These are phyloP conservation scores for Drosophila prolongata DNA, from an alignment of 2,888 invertebrate species.

Conservation along the genomic window DNA sequence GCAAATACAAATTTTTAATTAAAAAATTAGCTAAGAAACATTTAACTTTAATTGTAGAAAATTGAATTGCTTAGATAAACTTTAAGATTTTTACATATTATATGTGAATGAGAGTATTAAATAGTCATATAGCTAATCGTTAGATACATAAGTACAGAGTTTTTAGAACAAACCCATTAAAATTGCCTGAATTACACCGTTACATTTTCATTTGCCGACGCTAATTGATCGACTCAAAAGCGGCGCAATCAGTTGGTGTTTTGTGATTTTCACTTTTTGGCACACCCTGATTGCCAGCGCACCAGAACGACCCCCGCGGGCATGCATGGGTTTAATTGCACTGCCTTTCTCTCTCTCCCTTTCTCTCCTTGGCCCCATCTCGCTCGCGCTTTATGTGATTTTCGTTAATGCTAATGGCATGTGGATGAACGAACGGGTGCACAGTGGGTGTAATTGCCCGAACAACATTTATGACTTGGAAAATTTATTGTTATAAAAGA, in stretches of 20 bases:
- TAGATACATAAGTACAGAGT: too few species aligned
- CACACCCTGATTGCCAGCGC: slow-evolving; percentile 7
- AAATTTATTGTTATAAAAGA: background rate
- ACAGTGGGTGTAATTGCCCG: slow-evolving; percentile 9
- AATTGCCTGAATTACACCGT: too few species aligned
- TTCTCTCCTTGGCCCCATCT: slow-evolving; percentile 11
- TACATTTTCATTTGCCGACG: slow-evolving; percentile 10
- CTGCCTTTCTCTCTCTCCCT: slow-evolving; percentile 34
- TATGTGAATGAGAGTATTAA: too few species aligned
- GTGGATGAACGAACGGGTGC: slow-evolving; percentile 41
- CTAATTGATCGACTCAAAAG: slow-evolving; percentile 17
- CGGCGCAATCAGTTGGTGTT: background rate
- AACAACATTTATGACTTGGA: background rate
- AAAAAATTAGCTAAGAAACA: background rate
- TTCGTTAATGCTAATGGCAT: slow-evolving; percentile 56
- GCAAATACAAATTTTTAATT: background rate
- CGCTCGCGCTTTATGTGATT: slow-evolving; percentile 20
- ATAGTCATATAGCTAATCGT: too few species aligned
- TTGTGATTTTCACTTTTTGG: slow-evolving; percentile 24
- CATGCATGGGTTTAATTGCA: slow-evolving; percentile 66
- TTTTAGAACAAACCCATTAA: too few species aligned
- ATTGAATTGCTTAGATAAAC: too few species aligned
- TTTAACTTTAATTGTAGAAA: too few species aligned
- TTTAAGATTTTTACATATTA: too few species aligned
- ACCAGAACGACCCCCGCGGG: slow-evolving; percentile 58